Conservation (phyloP, 2,888 invertebrate genomes). For the Polydrusus tereticollis region DNA sequence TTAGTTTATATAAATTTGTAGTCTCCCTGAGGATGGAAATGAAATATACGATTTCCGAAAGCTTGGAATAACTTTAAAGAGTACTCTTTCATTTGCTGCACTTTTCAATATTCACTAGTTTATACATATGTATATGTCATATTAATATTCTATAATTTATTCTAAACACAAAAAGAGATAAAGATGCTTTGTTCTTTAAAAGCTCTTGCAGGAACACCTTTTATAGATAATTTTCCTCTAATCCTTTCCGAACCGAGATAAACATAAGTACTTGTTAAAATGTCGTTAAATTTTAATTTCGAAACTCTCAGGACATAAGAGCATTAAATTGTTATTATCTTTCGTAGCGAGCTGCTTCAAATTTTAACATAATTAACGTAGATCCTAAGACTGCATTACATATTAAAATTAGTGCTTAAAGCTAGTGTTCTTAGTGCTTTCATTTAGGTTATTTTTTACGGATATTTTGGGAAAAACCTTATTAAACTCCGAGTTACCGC, state of each 20-base stretch:
- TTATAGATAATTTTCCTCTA: neutral
- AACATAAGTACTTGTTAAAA: conserved; percentile 21
- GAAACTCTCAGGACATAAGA: conserved; percentile 30
- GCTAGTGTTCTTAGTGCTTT: conserved; percentile 17
- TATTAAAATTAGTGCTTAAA: conserved; percentile 33
- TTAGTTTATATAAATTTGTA: no score
- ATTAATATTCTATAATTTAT: no score
- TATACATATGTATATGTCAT: no score
- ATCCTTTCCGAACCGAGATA: conserved; percentile 8
- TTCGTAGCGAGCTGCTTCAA: conserved; percentile 10
- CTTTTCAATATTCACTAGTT: no score
- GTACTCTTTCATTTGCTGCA: no score
- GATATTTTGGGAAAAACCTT: no score
- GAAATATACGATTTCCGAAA: no score
- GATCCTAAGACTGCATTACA: conserved; percentile 25
- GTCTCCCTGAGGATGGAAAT: no score
- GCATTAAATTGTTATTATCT: conserved; percentile 43
- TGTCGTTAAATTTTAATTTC: conserved; percentile 42
- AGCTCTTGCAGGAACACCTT: neutral
- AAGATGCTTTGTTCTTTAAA: neutral
- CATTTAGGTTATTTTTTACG: conserved; percentile 1
- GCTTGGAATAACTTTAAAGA: no score
- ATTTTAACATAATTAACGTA: conserved; percentile 34
- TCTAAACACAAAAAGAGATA: no score
- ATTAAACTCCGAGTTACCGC: no score